These are phyloP conservation scores for Martes martes DNA, from an alignment of 2,113 vertebrate species.

Conservation along the genomic window DNA sequence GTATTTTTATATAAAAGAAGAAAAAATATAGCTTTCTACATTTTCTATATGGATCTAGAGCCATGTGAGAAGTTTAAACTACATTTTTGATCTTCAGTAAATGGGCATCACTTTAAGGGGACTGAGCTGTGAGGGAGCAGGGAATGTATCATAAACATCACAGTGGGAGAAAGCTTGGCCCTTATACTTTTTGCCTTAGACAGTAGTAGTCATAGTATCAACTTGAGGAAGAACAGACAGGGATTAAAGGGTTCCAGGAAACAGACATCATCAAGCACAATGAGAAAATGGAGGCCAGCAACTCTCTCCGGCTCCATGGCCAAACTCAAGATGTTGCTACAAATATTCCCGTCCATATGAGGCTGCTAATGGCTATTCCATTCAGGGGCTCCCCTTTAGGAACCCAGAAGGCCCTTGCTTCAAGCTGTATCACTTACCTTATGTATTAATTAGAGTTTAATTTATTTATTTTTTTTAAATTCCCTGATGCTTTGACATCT, in stretches of 20 bases:
- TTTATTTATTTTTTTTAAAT: not conserved
- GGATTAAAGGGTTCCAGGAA: not conserved
- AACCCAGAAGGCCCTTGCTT: not conserved
- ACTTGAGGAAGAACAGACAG: not conserved
- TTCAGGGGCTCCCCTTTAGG: fast-evolving
- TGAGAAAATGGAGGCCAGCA: not conserved
- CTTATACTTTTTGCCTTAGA: not conserved
- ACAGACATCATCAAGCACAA: not conserved
- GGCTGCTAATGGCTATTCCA: not conserved
- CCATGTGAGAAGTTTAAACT: not conserved
- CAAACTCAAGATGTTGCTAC: not conserved
- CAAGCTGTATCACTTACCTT: not conserved
- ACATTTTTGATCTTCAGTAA: not conserved
- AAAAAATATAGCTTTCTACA: not conserved
- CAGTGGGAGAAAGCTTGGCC: not conserved
- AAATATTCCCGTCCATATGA: not conserved
- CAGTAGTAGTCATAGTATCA: fast-evolving
- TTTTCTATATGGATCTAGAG: not conserved
- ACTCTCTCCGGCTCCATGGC: not conserved
- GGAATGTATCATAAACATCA: not conserved
- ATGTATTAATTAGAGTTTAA: not conserved
- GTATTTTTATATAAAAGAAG: not conserved
- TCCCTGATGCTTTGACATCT: not conserved
- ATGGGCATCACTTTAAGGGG: not conserved
- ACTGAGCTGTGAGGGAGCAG: not conserved